These are phyloP conservation scores for Cephus cinctus DNA, from an alignment of 1,140 invertebrate genomes.

Conservation along the genomic window DNA sequence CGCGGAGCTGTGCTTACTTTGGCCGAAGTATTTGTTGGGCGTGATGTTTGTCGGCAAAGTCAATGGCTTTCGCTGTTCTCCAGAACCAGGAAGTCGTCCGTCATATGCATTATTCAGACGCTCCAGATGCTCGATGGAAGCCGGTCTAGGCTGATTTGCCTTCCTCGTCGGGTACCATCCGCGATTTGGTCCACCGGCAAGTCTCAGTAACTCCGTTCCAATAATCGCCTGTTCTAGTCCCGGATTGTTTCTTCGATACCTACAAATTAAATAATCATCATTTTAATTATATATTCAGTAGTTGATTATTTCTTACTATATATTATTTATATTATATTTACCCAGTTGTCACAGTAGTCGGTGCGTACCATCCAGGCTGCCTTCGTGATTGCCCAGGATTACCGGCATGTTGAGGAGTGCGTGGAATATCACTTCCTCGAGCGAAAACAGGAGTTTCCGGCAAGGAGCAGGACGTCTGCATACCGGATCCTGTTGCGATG, in stretches of 20 bases:
- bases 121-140: constrained; percentile 81
- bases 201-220: constrained; percentile 72
- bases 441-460: constrained; percentile 83
- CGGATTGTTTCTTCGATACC: constrained; percentile 67
- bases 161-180: constrained; percentile 77
- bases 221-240: constrained; percentile 67
- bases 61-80: constrained; percentile 70
- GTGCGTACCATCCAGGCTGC: constrained; percentile 52
- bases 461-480: constrained; percentile 78
- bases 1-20: constrained; percentile 60
- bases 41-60: constrained; percentile 82
- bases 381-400: constrained; percentile 47
- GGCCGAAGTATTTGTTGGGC: constrained; percentile 79
- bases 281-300: too few species aligned
- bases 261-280: too few species aligned
- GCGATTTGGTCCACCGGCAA: constrained; percentile 75
- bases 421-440: constrained; percentile 73
- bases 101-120: constrained; percentile 61
- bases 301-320: too few species aligned
- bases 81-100: constrained; percentile 51
- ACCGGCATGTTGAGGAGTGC: constrained; percentile 64
- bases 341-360: constrained; percentile 50
- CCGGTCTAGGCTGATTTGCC: constrained; percentile 62
- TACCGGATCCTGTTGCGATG: constrained; percentile 46
- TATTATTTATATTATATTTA: too few species aligned